Evolutionary conservation across 2,888 invertebrate genomes (phyloP).

Genomic region (Ectemnius cavifrons): DNA sequence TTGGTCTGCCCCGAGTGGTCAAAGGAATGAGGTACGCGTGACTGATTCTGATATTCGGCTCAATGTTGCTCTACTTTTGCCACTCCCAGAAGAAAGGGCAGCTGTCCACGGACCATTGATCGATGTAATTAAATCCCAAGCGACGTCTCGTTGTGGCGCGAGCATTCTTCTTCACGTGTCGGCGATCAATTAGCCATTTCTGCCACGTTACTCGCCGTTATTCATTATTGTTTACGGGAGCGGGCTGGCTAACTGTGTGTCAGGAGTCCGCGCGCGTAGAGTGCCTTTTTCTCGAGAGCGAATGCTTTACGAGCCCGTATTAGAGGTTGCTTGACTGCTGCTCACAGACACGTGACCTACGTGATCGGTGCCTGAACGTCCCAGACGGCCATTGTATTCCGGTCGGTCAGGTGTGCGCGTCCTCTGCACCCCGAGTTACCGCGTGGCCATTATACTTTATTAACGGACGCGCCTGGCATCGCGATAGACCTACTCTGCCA

Average conservation of each 20-base stretch:
- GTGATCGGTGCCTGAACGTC: constrained; percentile 60
- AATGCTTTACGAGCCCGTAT: constrained; percentile 67
- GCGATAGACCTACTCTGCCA: constrained; percentile 43
- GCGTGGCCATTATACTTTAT: constrained; percentile 72
- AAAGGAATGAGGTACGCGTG: not conserved
- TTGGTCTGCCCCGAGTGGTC: not conserved
- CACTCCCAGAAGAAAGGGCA: not conserved
- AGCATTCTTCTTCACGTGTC: not conserved
- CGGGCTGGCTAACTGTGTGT: constrained; percentile 1
- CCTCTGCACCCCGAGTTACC: constrained; percentile 45
- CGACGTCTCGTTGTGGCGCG: not conserved
- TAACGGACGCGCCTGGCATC: constrained; percentile 68
- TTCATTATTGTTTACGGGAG: constrained; percentile 33
- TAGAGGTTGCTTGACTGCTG: constrained; percentile 42
- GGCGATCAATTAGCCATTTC: constrained; percentile 34
- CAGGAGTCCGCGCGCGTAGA: constrained; percentile 36
- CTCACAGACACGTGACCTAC: constrained; percentile 59
- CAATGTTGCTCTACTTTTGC: not conserved
- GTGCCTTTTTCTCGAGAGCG: constrained; percentile 36
- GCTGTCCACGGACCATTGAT: not conserved
- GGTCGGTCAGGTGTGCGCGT: constrained; percentile 66
- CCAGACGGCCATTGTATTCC: constrained; percentile 60
- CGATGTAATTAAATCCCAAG: no score
- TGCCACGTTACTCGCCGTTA: constrained; percentile 20
- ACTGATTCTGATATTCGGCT: not conserved